Percentiles rank a stretch among this genome's conserved stretches.
phyloP scores from a whole-genome alignment of 2,113 vertebrate species.

The Zosterops pallidus region DNA sequence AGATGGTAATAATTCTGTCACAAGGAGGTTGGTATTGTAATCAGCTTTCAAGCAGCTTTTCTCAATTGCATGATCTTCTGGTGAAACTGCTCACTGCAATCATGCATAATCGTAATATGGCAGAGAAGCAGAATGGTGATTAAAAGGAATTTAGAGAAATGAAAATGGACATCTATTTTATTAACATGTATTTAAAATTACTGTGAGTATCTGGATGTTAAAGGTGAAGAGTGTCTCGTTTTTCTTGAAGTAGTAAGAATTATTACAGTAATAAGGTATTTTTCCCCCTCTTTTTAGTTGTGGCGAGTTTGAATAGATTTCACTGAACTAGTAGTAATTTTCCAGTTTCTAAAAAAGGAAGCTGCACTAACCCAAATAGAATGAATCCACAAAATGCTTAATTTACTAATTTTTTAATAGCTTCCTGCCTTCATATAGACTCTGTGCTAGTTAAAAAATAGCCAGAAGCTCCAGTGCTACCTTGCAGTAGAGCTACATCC shows the following conservation, averaged over 20 bases:
- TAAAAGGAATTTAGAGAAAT: background rate
- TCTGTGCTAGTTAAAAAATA: background rate
- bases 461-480: background rate
- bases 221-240: background rate
- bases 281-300: background rate
- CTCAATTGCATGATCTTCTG: background rate
- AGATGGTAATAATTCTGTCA: background rate
- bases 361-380: background rate
- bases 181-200: background rate
- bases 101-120: background rate
- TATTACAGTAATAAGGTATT: background rate
- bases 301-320: background rate
- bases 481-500: accelerated
- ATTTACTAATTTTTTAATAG: background rate
- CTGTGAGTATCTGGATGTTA: background rate
- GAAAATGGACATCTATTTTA: background rate
- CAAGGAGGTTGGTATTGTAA: background rate
- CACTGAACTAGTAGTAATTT: background rate
- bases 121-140: background rate
- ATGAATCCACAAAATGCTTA: background rate
- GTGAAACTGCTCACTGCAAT: background rate
- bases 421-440: background rate
- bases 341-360: background rate
- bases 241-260: background rate
- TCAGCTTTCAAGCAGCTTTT: background rate